Evolutionary conservation across 2,797 vertebrate genomes (phyloP), one percentile per base, ranked within the genome.

Genomic region (Huso huso): DNA sequence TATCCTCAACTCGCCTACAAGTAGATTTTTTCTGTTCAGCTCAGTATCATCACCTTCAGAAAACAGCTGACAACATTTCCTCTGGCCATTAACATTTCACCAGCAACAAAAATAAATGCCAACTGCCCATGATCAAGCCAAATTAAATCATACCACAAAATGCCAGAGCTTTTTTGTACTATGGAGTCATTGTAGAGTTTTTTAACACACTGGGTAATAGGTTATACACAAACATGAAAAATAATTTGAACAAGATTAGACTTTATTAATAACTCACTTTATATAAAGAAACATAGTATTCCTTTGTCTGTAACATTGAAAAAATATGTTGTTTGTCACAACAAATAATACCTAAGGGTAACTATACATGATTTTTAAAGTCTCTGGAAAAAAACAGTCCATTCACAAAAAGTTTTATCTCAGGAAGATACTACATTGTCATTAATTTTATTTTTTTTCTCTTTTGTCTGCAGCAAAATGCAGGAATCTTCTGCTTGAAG

Each of bases 381-480:
- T 2, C 5, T 37, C 23, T 37, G 6, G 12, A 4, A 13, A 58
- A 58, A 53, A 9, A 53, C 6, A n/a, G 15, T 11, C 37, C 37
- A 37, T 37, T 37, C 37, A 37, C 37, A 37, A 37, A 37, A 37
- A 58, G 55, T 2, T 58, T 58, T 58, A 58, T 58, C 55, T 7
- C 10, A 58, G 55, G 55, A 58, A 58, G 55, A 58, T 58, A 58
- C 15, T 58, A n/a, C 15, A 58, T 11, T 58, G 55, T 10, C 55
- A 58, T 58, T 58, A 58, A 58, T 58, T 58, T 37, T 0, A 59
- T 66, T 66, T 59, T 15, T 48, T 12, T 66, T 51, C 65, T 49
- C 65, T n/a, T 57, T 52, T 64, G 63, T 66, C 59, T 15, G n/a
- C 53, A 59, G 55, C 55, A 57, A 66, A 66, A 57, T 59, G 59